Evolutionary conservation across 2,113 vertebrate species (phyloP).

Genomic region (western clawed frog (Xenopus tropicalis)): UCB_Xtro_10.0 CM004449.2:100164001-100164500

Average conservation of each 20-base stretch:
- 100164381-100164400: constrained; percentile 65
- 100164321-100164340: constrained; percentile 47
- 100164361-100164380: constrained; percentile 67
- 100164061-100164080: no score
- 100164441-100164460: constrained; percentile 12
- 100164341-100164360: constrained; percentile 63
- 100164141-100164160: no score
- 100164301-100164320: constrained; percentile 59
- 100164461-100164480: not conserved
- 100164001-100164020: no score
- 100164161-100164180: constrained; percentile 16
- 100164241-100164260: constrained; percentile 64
- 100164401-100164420: constrained; percentile 46
- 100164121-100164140: no score
- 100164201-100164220: constrained; percentile 55
- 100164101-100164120: no score
- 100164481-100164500: not conserved
- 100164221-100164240: constrained; percentile 65
- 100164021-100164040: no score
- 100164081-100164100: no score
- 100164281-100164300: constrained; percentile 70
- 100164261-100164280: constrained; percentile 73
- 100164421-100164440: constrained; percentile 25
- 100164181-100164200: constrained; percentile 22
- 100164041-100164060: no score